These are phyloP conservation scores for Gadopsis marmoratus DNA, from an alignment of 2,797 vertebrate genomes.

Conservation along the genomic window DNA sequence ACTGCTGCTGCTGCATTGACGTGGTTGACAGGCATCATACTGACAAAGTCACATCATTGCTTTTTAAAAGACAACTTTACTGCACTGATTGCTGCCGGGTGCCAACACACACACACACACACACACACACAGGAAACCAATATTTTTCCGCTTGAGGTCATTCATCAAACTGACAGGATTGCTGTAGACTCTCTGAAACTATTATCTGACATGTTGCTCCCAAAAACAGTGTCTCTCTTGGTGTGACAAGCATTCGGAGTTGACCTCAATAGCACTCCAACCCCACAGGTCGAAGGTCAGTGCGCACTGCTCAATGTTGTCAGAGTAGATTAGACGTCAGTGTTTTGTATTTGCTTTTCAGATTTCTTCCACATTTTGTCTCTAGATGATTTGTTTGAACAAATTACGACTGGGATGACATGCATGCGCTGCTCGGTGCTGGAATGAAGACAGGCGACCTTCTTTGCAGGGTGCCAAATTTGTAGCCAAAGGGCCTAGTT, in stretches of 20 bases:
- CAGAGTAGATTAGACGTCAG: conserved; percentile 29
- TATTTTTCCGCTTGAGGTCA: conserved; percentile 13
- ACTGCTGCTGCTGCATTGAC: not conserved
- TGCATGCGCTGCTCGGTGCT: conserved; percentile 2
- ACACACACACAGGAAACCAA: conserved; percentile 16
- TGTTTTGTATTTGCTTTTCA: conserved; percentile 30
- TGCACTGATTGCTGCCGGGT: conserved; percentile 4
- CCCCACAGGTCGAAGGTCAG: conserved; percentile 31
- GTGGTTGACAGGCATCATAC: conserved; percentile 2
- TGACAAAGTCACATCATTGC: not conserved
- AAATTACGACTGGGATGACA: conserved; percentile 3
- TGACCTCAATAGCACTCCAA: conserved; percentile 1
- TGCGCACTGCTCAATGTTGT: conserved; percentile 27
- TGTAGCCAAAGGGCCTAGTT: not conserved
- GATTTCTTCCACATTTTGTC: not conserved
- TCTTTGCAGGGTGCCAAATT: not conserved
- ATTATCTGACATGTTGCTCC: conserved; percentile 18
- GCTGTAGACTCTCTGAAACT: conserved; percentile 23
- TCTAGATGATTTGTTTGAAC: conserved; percentile 26
- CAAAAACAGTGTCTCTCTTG: conserved; percentile 9
- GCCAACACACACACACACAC: not conserved
- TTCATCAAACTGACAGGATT: conserved; percentile 17
- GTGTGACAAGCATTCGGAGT: conserved; percentile 10
- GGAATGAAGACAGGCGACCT: not conserved
- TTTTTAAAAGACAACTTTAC: conserved; percentile 26